Percentiles rank a stretch among this genome's conserved stretches.
Conservation (phyloP, 2,113 vertebrate species). For the Myodes glareolus region DNA sequence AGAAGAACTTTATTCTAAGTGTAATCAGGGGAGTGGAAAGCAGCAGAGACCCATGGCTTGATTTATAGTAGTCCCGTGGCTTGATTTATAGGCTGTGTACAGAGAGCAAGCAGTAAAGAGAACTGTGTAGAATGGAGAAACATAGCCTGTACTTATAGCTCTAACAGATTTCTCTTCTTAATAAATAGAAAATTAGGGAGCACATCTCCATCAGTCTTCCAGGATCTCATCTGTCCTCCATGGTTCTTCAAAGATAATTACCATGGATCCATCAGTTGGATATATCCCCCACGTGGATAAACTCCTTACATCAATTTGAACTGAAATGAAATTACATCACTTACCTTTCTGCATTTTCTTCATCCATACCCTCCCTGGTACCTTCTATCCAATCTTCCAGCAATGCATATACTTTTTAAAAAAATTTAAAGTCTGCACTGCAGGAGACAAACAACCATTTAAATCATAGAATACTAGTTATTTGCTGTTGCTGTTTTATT, state of each 20-base stretch:
- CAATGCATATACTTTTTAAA: neutral
- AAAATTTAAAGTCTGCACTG: constrained; percentile 18
- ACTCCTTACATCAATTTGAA: neutral
- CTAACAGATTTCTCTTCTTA: neutral
- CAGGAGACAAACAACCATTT: constrained; percentile 6
- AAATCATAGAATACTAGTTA: neutral
- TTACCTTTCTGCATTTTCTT: neutral
- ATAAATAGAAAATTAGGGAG: neutral
- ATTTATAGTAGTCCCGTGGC: neutral
- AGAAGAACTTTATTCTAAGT: constrained; percentile 9
- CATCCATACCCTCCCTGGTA: neutral
- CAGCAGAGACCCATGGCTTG: neutral
- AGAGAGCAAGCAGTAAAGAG: constrained; percentile 1
- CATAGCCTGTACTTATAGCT: neutral
- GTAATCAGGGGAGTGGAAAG: neutral
- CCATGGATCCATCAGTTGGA: neutral
- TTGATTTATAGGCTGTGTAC: neutral
- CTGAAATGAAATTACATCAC: neutral
- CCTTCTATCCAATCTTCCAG: neutral
- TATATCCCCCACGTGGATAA: neutral
- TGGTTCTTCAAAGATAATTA: constrained; percentile 32
- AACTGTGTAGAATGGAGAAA: neutral
- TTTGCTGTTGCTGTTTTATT: neutral
- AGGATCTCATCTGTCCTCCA: neutral
- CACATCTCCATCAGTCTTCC: neutral